Percentiles rank a stretch among this genome's conserved stretches.
phyloP scores from a whole-genome alignment of 2,888 invertebrate genomes.

The Myopa testacea region DNA sequence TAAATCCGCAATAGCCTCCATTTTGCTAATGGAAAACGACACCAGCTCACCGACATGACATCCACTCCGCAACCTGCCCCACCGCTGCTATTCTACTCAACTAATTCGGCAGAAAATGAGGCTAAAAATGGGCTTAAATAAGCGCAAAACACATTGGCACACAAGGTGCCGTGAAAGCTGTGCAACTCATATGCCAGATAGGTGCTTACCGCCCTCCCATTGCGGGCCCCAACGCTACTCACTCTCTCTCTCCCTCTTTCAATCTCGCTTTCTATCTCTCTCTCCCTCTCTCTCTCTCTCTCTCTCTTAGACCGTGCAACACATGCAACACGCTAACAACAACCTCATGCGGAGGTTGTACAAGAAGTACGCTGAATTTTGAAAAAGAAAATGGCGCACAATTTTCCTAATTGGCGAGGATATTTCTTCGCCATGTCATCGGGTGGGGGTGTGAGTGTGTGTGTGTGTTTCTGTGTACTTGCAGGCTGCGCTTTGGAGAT shows the following conservation, averaged over 20 bases:
- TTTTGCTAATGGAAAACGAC: constrained; percentile 64
- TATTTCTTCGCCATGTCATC: constrained; percentile 32
- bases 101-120: constrained; percentile 46
- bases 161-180: background rate
- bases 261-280: constrained; percentile 13
- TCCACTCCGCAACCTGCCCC: background rate
- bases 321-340: background rate
- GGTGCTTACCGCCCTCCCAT: constrained; percentile 16
- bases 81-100: constrained; percentile 31
- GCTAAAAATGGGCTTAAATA: constrained; percentile 43
- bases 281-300: constrained; percentile 27
- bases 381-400: constrained; percentile 67
- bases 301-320: constrained; percentile 8
- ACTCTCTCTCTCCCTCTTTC: constrained; percentile 22
- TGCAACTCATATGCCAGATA: constrained; percentile 20
- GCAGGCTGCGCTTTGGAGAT: constrained; percentile 17
- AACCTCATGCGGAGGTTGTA: constrained; percentile 2
- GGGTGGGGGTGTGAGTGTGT: constrained; percentile 1
- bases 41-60: background rate
- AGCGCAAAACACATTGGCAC: constrained; percentile 33
- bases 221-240: background rate
- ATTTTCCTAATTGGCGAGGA: constrained; percentile 65
- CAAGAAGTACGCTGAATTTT: constrained; percentile 55
- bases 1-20: constrained; percentile 66
- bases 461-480: constrained; percentile 26